Base-by-base conservation (phyloP, 2,888 invertebrate genomes). In the Sminthurides aquaticus region DNA sequence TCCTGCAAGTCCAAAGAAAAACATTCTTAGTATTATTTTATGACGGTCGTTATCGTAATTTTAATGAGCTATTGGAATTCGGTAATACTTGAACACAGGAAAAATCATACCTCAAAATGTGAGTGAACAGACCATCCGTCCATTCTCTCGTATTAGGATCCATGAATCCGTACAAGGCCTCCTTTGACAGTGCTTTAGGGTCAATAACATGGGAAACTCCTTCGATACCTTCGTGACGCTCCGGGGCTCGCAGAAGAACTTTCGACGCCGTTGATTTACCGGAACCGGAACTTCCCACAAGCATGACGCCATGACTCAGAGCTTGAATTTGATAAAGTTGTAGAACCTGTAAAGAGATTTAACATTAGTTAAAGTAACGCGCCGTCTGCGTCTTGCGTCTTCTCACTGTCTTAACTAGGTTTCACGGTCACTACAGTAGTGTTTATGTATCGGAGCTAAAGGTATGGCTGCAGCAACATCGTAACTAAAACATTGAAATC, bases 131-230 rank as follows among this genome's bases (percentile, higher is more conserved):
- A 77, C 99, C 99, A 79, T 99, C 99, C 0, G 97, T 98, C 99
- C 99, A 99, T 84, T 99, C 99, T 57, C 99, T 85, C 0, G 99
- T 99, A 79, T 99, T 99, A 15, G 94, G 97, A 82, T 99, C 99
- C 74, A 99, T 82, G 2, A 95, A 95, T 80, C 99, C 99, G 79
- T 99, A 99, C 2, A 99, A 81, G 0, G 93, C 90, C 81, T 99
- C 99, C 81, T 99, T 99, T 66, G 95, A 95, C 79, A 99, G 97
- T 1, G 99, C 98, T 81, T 96, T 99, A 0, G 99, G 99, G 81
- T 99, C 98, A 70, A 99, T 99, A 24, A 99, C 97, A 80, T 99
- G 98, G 0, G 95, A 92, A 1, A 99, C 97, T 8, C 99, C 98
- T 81, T 99, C 98, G 0, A 87, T 83, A 1, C 95, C 96, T 79